phyloP scores from a whole-genome alignment of 2,888 invertebrate species.

The Apoda limacodes region DNA sequence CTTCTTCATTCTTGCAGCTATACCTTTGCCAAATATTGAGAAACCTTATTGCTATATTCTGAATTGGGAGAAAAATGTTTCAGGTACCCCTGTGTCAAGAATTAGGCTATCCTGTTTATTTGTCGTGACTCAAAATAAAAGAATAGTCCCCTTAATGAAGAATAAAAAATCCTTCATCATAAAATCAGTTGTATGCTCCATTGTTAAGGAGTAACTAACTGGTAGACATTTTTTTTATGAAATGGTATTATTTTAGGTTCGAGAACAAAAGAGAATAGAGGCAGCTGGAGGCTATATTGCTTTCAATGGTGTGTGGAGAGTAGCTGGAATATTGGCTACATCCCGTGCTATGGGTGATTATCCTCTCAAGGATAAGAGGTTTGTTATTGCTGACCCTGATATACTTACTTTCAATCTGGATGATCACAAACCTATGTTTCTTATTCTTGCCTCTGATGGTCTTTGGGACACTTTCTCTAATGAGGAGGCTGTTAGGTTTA shows the following conservation, averaged over 20 bases:
- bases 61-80: no score
- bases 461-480: conserved; percentile 97
- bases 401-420: conserved; percentile 90
- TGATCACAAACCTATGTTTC: conserved; percentile 88
- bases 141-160: no score
- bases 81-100: no score
- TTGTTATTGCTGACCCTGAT: conserved; percentile 96
- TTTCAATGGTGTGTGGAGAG: conserved; percentile 96
- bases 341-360: conserved; percentile 96
- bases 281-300: conserved; percentile 96
- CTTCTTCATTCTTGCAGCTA: no score
- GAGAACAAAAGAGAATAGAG: conserved; percentile 91
- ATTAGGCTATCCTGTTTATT: no score
- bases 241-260: conserved; percentile 66
- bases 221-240: conserved; percentile 7
- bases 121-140: no score
- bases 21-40: no score
- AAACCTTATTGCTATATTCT: no score
- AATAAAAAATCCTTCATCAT: no score
- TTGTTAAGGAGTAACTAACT: no score
- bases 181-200: no score
- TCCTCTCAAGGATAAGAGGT: conserved; percentile 92
- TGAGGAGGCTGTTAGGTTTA: conserved; percentile 92
- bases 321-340: conserved; percentile 94
- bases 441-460: conserved; percentile 95